phyloP scores from a whole-genome alignment of 2,797 vertebrate genomes.

The Parauchenoglanis punctatus region DNA sequence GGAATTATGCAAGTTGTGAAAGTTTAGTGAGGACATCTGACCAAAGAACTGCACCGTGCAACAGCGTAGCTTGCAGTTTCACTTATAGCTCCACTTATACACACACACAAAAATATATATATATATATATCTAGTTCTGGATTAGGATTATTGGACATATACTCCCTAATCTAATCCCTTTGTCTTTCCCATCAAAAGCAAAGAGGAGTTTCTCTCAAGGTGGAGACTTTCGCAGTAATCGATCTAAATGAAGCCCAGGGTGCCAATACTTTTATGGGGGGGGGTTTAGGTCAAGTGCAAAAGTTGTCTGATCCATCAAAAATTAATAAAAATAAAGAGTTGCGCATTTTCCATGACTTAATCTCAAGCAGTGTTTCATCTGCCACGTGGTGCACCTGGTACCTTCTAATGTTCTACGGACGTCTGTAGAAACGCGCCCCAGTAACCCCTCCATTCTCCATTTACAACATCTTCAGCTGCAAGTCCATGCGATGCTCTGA shows the following conservation, averaged over 20 bases:
- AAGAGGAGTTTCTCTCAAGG: neutral
- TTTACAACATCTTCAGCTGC: neutral
- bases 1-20: conserved; percentile 12
- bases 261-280: neutral
- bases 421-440: neutral
- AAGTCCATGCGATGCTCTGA: neutral
- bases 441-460: too few species aligned
- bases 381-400: neutral
- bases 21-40: neutral
- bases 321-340: neutral
- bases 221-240: neutral
- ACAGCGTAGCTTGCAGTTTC: neutral
- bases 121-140: neutral
- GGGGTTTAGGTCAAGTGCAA: neutral
- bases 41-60: neutral
- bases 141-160: neutral
- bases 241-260: neutral
- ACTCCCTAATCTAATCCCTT: neutral
- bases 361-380: neutral
- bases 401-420: neutral
- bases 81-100: neutral
- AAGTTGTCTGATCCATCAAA: neutral
- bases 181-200: neutral
- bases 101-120: neutral
- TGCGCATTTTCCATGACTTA: neutral